Percentiles rank a stretch among this genome's conserved stretches.
phyloP scores from a whole-genome alignment of 2,888 invertebrate genomes.

The Holacanthella duospinosa region DNA sequence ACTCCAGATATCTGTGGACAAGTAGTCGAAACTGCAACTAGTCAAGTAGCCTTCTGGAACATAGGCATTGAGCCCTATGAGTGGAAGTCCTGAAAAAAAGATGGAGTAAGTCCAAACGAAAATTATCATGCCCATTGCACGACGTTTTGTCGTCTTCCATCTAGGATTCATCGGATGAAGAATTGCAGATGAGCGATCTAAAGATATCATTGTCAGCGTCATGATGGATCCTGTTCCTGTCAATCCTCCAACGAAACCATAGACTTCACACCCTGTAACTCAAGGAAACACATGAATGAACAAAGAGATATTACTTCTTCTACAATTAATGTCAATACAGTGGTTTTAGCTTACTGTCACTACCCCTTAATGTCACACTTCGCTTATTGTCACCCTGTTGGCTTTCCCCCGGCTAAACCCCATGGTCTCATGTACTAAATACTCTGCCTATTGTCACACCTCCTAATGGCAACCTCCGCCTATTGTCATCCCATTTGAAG shows the following conservation, averaged over 20 bases:
- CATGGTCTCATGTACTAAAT: no score
- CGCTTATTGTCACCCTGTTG: no score
- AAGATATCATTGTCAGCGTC: slow-evolving; percentile 64
- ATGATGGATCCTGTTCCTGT: slow-evolving; percentile 72
- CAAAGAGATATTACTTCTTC: no score
- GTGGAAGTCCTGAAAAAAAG: slow-evolving; percentile 58
- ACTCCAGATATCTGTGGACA: slow-evolving; percentile 51
- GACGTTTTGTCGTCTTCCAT: slow-evolving; percentile 51
- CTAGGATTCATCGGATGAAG: slow-evolving; percentile 63
- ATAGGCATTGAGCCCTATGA: slow-evolving; percentile 62
- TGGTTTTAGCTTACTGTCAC: no score
- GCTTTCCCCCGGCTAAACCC: no score
- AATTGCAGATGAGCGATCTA: slow-evolving; percentile 73
- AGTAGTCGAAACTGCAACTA: slow-evolving; percentile 75
- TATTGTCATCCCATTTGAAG: no score
- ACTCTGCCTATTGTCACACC: no score
- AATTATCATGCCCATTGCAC: slow-evolving; percentile 53
- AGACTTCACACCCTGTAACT: slow-evolving; percentile 60
- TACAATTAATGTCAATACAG: no score
- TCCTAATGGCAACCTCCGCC: no score
- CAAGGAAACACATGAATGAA: slow-evolving; percentile 14
- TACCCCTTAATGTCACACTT: no score
- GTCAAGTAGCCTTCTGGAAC: slow-evolving; percentile 74
- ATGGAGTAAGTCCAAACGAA: slow-evolving; percentile 64
- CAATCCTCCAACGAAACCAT: slow-evolving; percentile 69